Conservation (phyloP, 2,797 vertebrate species). For the Clamator glandarius region DNA sequence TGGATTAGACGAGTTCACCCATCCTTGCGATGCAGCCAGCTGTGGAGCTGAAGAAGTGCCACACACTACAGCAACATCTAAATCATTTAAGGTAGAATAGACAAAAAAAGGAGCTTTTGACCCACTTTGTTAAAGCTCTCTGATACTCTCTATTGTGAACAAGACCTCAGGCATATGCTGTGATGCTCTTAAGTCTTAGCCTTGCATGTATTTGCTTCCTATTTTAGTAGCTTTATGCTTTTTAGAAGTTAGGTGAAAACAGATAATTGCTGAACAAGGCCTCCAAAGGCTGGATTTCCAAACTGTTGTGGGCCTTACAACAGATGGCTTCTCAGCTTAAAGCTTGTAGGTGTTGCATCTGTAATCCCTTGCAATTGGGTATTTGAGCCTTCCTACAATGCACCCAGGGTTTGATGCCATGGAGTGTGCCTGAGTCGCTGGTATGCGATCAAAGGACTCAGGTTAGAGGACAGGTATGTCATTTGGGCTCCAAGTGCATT, state of each 20-base stretch:
- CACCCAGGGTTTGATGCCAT: accelerated
- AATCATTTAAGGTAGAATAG: neutral
- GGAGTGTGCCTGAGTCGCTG: too few species aligned
- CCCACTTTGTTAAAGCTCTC: neutral
- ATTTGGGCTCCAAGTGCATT: neutral
- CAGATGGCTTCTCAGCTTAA: neutral
- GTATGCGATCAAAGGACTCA: neutral
- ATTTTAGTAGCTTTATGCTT: neutral
- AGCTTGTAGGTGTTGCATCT: neutral
- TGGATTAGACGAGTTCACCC: neutral
- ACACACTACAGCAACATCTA: neutral
- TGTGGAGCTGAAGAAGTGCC: neutral
- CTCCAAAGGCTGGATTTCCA: neutral
- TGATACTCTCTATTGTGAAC: neutral
- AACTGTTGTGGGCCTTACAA: accelerated
- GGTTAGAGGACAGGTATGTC: accelerated
- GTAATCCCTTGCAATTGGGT: neutral
- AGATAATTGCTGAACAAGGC: neutral
- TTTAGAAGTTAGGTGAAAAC: neutral
- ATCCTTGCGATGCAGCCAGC: neutral
- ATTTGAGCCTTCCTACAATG: neutral
- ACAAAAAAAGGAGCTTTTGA: neutral
- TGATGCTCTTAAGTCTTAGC: neutral
- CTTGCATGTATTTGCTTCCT: neutral
- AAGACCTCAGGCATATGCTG: neutral